Evolutionary conservation across 2,888 invertebrate genomes (phyloP), one percentile per base, ranked within the genome.

Genomic region (Drosophila mayaguana): DNA sequence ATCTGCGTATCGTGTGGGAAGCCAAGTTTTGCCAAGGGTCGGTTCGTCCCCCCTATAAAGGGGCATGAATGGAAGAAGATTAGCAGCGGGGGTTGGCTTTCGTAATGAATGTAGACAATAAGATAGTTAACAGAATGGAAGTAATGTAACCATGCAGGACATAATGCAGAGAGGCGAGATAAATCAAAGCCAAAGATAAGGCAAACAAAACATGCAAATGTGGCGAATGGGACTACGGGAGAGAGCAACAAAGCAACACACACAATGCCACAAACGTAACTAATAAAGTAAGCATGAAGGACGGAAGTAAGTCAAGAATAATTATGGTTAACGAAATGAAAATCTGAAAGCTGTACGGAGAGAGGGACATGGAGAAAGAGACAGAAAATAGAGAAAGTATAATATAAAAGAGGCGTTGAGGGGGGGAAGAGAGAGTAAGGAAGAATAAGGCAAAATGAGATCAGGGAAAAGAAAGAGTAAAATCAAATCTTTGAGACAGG

Each of bases 1-100:
- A 16, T 36, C 48, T 56, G 54, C 55, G 53, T 34, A 38, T 28
- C 46, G 62, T 32, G 63, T 40, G 63, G 48, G 16, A 48, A 63
- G 22, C 63, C 63, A 18, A 61, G 38, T 40, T 32, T 20, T 9
- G 20, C 45, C 63, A 59, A 28, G 25, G 46, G 18, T 60, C 43
- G 16, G 12, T 18, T 50, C 34, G 18, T n/a, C 25, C 18, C 22
- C 0, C 8, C 2, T 32, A 11, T 32, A 11, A 32, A 36, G 36
- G 36, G 6, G 36, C 5, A 14, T 36, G 36, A 12, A 36, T 16
- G 36, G 36, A 14, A 6, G 1, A 12, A 9, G 60, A 45, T 9
- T 45, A 60, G 62, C 32, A 38, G 18, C 9, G 36, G 12, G 28
- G 60, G 16, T 18, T 32, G 25, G 16, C 18, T 22, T 46, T 36